Evolutionary conservation across 2,113 vertebrate species (phyloP).

Genomic region (Formicarius rufipectus): DNA sequence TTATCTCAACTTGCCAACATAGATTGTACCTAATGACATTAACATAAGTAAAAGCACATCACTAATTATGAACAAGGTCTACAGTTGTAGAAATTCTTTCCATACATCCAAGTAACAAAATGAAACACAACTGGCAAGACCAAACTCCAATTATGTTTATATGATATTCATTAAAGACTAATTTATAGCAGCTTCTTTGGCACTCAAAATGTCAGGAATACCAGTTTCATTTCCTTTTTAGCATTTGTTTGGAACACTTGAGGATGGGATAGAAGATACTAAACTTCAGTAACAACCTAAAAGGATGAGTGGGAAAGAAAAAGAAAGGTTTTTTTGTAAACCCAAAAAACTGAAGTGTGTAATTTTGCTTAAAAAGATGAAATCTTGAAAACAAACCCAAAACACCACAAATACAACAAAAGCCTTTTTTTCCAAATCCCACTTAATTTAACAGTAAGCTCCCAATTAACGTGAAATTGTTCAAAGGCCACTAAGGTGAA

Average conservation of each 20-base stretch:
- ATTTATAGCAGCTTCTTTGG: background rate
- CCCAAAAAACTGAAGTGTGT: background rate
- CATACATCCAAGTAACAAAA: background rate
- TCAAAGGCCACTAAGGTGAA: background rate
- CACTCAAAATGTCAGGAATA: background rate
- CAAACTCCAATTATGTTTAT: background rate
- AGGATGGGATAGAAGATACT: background rate
- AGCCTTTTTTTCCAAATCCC: background rate
- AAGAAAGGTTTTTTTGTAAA: background rate
- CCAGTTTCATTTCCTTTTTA: background rate
- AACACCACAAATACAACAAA: background rate
- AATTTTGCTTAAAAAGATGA: background rate
- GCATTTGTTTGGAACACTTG: background rate
- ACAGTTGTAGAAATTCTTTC: background rate
- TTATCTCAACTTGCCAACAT: background rate
- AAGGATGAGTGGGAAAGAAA: fast-evolving
- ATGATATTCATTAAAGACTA: background rate
- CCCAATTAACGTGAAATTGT: background rate
- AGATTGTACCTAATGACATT: background rate
- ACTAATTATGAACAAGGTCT: background rate
- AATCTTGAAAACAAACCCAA: background rate
- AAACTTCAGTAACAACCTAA: background rate
- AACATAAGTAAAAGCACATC: background rate
- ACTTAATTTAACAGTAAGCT: background rate
- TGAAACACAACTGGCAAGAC: background rate